These are phyloP conservation scores for Grus americana DNA, from an alignment of 2,113 vertebrate genomes.

Conservation along the genomic window DNA sequence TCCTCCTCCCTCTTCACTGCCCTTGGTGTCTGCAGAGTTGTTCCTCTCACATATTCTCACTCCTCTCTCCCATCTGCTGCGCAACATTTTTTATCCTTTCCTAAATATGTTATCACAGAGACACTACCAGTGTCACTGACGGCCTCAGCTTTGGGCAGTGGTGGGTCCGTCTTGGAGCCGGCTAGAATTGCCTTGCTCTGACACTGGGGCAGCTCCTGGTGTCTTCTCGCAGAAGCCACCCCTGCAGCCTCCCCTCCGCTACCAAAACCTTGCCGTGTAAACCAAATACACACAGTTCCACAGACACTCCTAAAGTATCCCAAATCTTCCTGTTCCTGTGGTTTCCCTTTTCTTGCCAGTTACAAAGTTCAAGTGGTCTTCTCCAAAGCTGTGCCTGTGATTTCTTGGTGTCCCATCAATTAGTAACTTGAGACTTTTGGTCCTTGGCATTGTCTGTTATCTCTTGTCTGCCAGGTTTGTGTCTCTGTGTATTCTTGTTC, in stretches of 20 bases:
- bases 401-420: neutral
- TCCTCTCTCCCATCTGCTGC: neutral
- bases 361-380: neutral
- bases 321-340: neutral
- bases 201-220: neutral
- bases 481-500: neutral
- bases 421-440: neutral
- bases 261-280: neutral
- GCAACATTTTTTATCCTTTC: neutral
- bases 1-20: neutral
- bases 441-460: neutral
- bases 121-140: neutral
- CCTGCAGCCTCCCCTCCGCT: neutral
- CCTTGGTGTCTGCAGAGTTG: neutral
- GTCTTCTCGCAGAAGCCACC: neutral
- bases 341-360: neutral
- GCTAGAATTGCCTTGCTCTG: neutral
- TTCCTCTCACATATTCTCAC: neutral
- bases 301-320: neutral
- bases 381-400: neutral
- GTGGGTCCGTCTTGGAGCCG: neutral
- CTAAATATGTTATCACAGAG: neutral
- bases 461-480: neutral
- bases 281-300: no score
- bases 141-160: neutral